Evolutionary conservation across 2,888 invertebrate species (phyloP).

Genomic region (Andrena hattorfiana): DNA sequence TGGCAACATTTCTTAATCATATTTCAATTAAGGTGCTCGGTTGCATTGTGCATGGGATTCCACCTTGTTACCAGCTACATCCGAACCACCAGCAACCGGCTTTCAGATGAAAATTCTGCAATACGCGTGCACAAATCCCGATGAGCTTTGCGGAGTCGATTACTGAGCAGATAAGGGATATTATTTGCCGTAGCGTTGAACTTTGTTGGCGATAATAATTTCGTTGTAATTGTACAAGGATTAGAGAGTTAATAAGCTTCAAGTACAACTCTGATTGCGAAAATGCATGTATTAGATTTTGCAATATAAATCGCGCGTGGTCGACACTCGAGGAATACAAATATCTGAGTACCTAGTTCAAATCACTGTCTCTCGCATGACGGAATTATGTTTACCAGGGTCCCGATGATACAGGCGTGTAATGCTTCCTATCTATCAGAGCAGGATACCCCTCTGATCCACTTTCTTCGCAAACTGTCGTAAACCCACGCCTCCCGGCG

Average conservation of each 20-base stretch:
- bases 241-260: no score
- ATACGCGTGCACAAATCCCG: neutral
- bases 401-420: slow-evolving; percentile 2
- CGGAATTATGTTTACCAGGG: slow-evolving; percentile 9
- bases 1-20: slow-evolving; percentile 44
- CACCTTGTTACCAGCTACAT: neutral
- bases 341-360: neutral
- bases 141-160: neutral
- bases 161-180: neutral
- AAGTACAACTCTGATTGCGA: no score
- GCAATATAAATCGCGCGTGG: no score
- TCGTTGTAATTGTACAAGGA: no score
- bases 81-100: neutral
- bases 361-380: neutral
- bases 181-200: no score
- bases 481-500: slow-evolving; percentile 48
- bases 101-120: neutral
- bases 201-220: no score
- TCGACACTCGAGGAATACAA: no score
- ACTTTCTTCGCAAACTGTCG: slow-evolving; percentile 62
- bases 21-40: slow-evolving; percentile 42
- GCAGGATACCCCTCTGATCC: slow-evolving; percentile 52
- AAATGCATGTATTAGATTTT: no score
- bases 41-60: neutral
- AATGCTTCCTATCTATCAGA: slow-evolving; percentile 24